Evolutionary conservation across 2,797 vertebrate genomes (phyloP), one percentile per base, ranked within the genome.

Genomic region (Halcyon smyrnensis): DNA sequence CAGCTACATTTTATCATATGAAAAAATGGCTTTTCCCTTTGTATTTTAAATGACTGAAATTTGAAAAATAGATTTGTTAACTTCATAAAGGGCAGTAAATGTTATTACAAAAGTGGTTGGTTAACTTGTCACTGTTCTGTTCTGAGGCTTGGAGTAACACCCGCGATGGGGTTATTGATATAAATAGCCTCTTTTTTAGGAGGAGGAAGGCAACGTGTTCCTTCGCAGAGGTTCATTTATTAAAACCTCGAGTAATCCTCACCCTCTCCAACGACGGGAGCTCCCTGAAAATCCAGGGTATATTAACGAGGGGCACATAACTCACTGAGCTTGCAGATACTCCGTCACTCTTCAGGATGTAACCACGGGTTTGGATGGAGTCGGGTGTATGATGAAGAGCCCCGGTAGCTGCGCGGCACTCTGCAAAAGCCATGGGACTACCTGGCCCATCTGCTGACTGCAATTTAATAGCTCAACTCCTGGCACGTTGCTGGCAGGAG

Each of bases 1-100:
- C 96, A 96, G 96, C 93, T 95, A 93, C 89, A 95, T 97, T 97
- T 97, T 96, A 97, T 97, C 97, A 97, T 96, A 95, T 95, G 96
- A 97, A 97, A 97, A 97, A 97, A 97, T 97, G 91, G 84, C 92
- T 97, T 96, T 96, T 88, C 59, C 93, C 90, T 97, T 96, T 93
- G 82, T 97, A 97, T 97, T 97, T 96, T 96, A 97, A 97, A 97
- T 97, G 97, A 97, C 96, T 97, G 95, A 97, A 97, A 97, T 97
- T 97, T 97, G 97, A 97, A 97, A 97, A 97, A 97, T 97, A 97
- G 97, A 97, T 97, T 97, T 97, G 97, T 97, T 97, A 97, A 97
- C 97, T 97, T 97, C 97, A 97, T 97, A 97, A 97, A 97, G 96
- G 97, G 96, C 97, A 97, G 97, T 93, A 96, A 97, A 97, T 97